phyloP scores from a whole-genome alignment of 2,113 vertebrate genomes.

The Crotophaga sulcirostris region DNA sequence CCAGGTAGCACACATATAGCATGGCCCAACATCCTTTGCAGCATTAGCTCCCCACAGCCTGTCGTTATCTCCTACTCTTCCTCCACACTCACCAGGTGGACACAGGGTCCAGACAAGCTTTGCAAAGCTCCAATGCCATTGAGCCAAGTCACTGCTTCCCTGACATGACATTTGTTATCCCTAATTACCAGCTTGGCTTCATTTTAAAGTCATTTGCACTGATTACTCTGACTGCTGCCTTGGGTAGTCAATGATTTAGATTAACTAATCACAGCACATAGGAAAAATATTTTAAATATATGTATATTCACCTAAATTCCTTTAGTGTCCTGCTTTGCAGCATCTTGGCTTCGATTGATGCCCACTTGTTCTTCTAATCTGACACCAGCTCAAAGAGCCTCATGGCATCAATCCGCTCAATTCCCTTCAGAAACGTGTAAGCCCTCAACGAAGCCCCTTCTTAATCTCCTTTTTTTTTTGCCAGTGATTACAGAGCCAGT shows the following conservation, averaged over 20 bases:
- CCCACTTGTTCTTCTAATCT: slow-evolving; percentile 55
- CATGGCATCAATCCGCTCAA: slow-evolving; percentile 43
- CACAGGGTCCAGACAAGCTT: neutral
- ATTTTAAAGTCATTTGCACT: slow-evolving; percentile 58
- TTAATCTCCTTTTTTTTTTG: slow-evolving; percentile 40
- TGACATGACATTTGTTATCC: slow-evolving; percentile 12
- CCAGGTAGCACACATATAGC: fast-evolving
- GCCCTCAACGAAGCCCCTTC: slow-evolving; percentile 3
- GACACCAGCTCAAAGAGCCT: slow-evolving; percentile 37
- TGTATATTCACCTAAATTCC: slow-evolving; percentile 37
- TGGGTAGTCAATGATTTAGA: slow-evolving; percentile 63
- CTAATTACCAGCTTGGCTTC: slow-evolving; percentile 16
- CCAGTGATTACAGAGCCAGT: neutral
- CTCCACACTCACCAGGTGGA: neutral
- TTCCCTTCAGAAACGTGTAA: slow-evolving; percentile 45
- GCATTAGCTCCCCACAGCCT: neutral
- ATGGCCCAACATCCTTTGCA: neutral
- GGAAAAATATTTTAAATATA: slow-evolving; percentile 42
- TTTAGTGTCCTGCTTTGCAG: slow-evolving; percentile 39
- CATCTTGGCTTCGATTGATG: slow-evolving; percentile 41
- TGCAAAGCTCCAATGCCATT: fast-evolving
- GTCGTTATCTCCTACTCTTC: neutral
- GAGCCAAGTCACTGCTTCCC: neutral
- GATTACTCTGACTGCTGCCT: slow-evolving; percentile 29
- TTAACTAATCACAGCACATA: slow-evolving; percentile 48